A percentile compares a stretch with the other conserved stretches of the same genome.
phyloP scores from a whole-genome alignment of 2,797 vertebrate genomes.

The Aulostomus chinensis region DNA sequence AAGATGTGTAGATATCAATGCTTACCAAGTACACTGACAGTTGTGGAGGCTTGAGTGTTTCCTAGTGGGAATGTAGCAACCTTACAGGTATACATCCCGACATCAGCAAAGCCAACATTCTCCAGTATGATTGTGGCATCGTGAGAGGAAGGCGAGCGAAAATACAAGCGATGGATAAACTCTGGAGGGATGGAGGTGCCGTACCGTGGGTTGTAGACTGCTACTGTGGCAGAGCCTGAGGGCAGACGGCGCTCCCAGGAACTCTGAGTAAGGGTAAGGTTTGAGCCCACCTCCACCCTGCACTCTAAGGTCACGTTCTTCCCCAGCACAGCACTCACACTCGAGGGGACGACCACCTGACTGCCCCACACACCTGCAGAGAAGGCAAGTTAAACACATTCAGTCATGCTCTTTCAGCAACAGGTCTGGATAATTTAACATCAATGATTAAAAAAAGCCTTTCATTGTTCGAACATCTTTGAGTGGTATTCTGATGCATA shows the following conservation, averaged over 20 bases:
- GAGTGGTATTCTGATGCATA: no score
- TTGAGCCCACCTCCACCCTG: conserved; percentile 89
- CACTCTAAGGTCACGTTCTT: conserved; percentile 95
- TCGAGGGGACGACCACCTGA: conserved; percentile 89
- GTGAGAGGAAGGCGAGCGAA: conserved; percentile 88
- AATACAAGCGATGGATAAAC: conserved; percentile 87
- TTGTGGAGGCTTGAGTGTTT: conserved; percentile 90
- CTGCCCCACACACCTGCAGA: conserved; percentile 86
- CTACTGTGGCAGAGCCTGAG: conserved; percentile 87
- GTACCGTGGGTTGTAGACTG: conserved; percentile 91
- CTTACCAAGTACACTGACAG: conserved; percentile 92
- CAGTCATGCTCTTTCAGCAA: neutral
- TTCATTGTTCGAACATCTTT: conserved; percentile 1
- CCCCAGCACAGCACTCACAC: conserved; percentile 91
- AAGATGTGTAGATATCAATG: neutral
- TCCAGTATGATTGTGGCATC: conserved; percentile 92
- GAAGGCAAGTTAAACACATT: conserved; percentile 8
- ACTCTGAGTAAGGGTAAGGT: conserved; percentile 90
- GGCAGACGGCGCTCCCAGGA: conserved; percentile 93
- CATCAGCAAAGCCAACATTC: conserved; percentile 92
- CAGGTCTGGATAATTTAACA: neutral
- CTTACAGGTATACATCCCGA: conserved; percentile 95
- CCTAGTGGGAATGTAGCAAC: conserved; percentile 96
- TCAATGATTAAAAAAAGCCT: neutral
- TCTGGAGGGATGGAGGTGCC: conserved; percentile 92